Conservation (phyloP, 1,140 invertebrate species). For the Nymphalis io region DNA sequence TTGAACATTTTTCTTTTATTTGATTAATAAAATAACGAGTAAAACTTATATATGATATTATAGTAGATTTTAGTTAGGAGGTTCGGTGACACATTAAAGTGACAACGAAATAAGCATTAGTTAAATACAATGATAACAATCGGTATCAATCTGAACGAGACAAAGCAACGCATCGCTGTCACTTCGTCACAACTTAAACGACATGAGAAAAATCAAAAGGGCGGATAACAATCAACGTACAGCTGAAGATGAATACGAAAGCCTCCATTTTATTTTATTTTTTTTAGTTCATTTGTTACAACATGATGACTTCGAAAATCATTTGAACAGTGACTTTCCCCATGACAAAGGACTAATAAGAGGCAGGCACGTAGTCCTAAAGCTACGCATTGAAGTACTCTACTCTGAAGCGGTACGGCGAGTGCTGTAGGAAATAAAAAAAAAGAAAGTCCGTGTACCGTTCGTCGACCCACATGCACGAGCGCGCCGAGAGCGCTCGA, state of each 20-base stretch:
- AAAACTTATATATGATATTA: no score
- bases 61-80: not conserved
- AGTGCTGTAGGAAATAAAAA: conserved; percentile 52
- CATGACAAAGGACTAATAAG: conserved; percentile 24
- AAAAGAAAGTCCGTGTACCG: conserved; percentile 70
- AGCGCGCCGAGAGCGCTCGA: conserved; percentile 26
- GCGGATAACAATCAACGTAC: conserved; percentile 2
- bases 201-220: not conserved
- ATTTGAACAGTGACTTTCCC: conserved; percentile 15
- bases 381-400: conserved; percentile 12
- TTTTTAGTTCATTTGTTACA: conserved; percentile 8
- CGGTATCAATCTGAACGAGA: not conserved
- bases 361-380: conserved; percentile 13
- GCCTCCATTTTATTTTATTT: conserved; percentile 1
- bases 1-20: no score
- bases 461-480: conserved; percentile 63
- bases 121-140: not conserved
- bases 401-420: conserved; percentile 29
- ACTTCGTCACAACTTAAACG: not conserved
- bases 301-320: conserved; percentile 8
- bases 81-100: not conserved
- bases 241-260: not conserved
- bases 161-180: not conserved
- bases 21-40: no score
- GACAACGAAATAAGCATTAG: not conserved